Evolutionary conservation across 2,113 vertebrate genomes (phyloP), one percentile per base, ranked within the genome.

Genomic region (Arvicanthis niloticus): DNA sequence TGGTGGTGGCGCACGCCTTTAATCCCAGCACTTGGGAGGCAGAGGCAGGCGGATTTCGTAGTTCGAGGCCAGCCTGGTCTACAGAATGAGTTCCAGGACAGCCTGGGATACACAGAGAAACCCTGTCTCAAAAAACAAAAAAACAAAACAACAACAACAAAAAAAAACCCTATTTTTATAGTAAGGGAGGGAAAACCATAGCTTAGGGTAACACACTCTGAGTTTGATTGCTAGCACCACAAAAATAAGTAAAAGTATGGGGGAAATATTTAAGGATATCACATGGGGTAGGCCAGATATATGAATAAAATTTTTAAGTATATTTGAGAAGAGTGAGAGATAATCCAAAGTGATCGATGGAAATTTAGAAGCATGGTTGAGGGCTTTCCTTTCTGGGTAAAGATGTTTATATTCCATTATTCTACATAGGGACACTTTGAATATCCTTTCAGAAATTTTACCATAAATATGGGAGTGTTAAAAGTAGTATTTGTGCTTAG

Each of bases 291-390:
- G 58, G 24, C 37, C 1, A 3, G 19, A 73, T 22, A 22, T 68
- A 56, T 37, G 68, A 60, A 19, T 62, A 5, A 34, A 37, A 19
- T 31, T 45, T 56, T 8, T 5, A 4, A 29, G 11, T 3, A 3
- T 21, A 21, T n/a, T 42, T 17, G 40, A n/a, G 45, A 91, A 62
- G 56, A 85, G 5, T n/a, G 21, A 24, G 53, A n/a, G 34, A 51
- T 15, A 8, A 17, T 45, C 53, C 37, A 37, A 56, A 10, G 8
- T 11, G 31, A 9, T 11, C 7, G 62, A 11, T 17, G 1, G 19
- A 34, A 51, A 40, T 26, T 22, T 21, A 48, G 17, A 76, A 1
- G 10, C 21, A 0, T 80, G 7, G 0, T 0, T 1, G 34, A 31
- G 40, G 48, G 19, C 24, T 82, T 85, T n/a, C 10, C 37, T 12